Evolutionary conservation across 1,140 invertebrate genomes (phyloP).

Genomic region (Drosophila erecta): DNA sequence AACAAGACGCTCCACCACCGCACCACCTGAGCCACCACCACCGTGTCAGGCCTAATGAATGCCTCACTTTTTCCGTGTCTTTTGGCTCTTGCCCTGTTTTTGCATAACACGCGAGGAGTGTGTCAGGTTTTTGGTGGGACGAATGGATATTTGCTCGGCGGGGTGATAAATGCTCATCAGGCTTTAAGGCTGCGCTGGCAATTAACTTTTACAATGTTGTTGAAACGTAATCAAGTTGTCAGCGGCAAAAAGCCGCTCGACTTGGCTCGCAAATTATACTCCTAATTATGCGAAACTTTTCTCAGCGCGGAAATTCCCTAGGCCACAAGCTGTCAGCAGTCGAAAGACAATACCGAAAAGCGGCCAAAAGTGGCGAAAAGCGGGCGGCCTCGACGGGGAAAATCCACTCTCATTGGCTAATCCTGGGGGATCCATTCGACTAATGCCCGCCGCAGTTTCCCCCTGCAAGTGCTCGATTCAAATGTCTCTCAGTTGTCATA

Average conservation of each 20-base stretch:
- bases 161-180: conserved; percentile 81
- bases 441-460: conserved; percentile 72
- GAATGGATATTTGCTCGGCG: conserved; percentile 5
- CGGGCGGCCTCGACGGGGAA: conserved; percentile 6
- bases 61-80: conserved; percentile 62
- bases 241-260: conserved; percentile 40
- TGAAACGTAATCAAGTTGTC: conserved; percentile 82
- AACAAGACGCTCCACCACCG: conserved; percentile 67
- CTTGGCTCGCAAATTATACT: conserved; percentile 66
- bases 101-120: conserved; percentile 55
- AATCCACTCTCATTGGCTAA: conserved; percentile 60
- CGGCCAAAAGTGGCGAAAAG: not conserved
- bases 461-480: conserved; percentile 52
- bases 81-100: conserved; percentile 31
- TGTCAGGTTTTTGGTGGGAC: conserved; percentile 20
- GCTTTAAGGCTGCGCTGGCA: conserved; percentile 76
- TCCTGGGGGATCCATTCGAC: conserved; percentile 77
- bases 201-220: conserved; percentile 83
- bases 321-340: conserved; percentile 64
- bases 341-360: conserved; percentile 16
- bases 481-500: conserved; percentile 81
- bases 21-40: not conserved
- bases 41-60: conserved; percentile 79
- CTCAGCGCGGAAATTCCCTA: conserved; percentile 52
- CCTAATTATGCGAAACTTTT: conserved; percentile 73